Conservation (phyloP, 2,888 invertebrate genomes). For the Leptopilina syphax region DNA sequence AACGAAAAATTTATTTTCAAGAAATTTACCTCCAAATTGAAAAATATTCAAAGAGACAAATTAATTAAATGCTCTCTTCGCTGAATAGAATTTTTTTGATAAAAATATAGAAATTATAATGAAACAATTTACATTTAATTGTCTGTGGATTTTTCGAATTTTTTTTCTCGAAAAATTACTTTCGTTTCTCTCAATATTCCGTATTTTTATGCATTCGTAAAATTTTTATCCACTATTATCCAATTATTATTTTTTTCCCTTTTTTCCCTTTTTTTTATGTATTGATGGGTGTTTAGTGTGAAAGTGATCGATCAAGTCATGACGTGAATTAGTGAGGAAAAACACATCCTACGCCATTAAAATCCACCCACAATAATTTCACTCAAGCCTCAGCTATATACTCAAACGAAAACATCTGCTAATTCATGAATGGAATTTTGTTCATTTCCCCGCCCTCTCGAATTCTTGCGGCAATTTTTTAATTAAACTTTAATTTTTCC, state of each 20-base stretch:
- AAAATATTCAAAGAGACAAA: too few species aligned
- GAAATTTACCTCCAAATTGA: too few species aligned
- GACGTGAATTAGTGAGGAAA: slow-evolving; percentile 21
- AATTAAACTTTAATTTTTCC: slow-evolving; percentile 2
- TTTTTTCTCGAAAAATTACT: too few species aligned
- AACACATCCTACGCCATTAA: slow-evolving; percentile 8
- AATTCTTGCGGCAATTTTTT: neutral
- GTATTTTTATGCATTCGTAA: neutral
- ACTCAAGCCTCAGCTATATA: neutral
- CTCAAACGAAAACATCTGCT: neutral
- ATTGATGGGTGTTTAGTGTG: slow-evolving; percentile 12
- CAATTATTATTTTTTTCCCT: neutral
- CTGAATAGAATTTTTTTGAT: too few species aligned
- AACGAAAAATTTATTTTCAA: too few species aligned
- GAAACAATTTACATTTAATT: too few species aligned
- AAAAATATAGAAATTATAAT: too few species aligned
- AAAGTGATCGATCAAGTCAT: slow-evolving; percentile 23
- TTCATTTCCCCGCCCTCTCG: neutral
- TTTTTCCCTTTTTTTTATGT: slow-evolving; percentile 5
- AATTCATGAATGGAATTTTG: slow-evolving; percentile 21
- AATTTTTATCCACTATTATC: neutral
- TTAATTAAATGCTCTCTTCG: too few species aligned
- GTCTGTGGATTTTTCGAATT: too few species aligned
- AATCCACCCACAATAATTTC: slow-evolving; percentile 19
- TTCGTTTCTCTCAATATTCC: too few species aligned